Conservation (phyloP, 2,113 vertebrate genomes). For the Potamarius usumacintae region DNA sequence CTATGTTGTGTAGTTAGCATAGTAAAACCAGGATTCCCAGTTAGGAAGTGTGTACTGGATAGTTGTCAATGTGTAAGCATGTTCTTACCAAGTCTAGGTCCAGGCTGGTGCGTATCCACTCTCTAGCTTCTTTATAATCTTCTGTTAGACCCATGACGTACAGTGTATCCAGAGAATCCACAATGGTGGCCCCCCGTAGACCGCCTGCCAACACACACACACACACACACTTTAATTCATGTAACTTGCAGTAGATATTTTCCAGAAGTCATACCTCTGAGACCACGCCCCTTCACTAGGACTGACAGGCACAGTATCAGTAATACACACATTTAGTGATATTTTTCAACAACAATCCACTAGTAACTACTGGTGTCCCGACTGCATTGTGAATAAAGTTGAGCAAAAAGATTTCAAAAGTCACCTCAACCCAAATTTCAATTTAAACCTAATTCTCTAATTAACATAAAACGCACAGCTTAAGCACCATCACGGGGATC, state of each 20-base stretch:
- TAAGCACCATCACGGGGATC: slow-evolving; percentile 9
- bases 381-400: background rate
- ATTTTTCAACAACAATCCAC: background rate
- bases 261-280: background rate
- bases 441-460: background rate
- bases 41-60: background rate
- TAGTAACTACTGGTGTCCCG: background rate
- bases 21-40: background rate
- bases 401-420: background rate
- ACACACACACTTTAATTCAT: background rate
- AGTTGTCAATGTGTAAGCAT: background rate
- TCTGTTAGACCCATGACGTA: slow-evolving; percentile 94
- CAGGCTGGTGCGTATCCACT: slow-evolving; percentile 89
- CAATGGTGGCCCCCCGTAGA: slow-evolving; percentile 88
- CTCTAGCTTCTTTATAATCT: slow-evolving; percentile 90
- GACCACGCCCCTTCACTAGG: background rate
- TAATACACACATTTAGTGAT: background rate
- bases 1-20: background rate
- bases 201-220: slow-evolving; percentile 78
- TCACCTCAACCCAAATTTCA: background rate
- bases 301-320: background rate
- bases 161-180: slow-evolving; percentile 93
- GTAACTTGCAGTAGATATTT: background rate
- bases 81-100: slow-evolving; percentile 90
- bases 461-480: slow-evolving; percentile 2